These are phyloP conservation scores for Xenus cinereus DNA, from an alignment of 2,113 vertebrate species.

Conservation along the genomic window DNA sequence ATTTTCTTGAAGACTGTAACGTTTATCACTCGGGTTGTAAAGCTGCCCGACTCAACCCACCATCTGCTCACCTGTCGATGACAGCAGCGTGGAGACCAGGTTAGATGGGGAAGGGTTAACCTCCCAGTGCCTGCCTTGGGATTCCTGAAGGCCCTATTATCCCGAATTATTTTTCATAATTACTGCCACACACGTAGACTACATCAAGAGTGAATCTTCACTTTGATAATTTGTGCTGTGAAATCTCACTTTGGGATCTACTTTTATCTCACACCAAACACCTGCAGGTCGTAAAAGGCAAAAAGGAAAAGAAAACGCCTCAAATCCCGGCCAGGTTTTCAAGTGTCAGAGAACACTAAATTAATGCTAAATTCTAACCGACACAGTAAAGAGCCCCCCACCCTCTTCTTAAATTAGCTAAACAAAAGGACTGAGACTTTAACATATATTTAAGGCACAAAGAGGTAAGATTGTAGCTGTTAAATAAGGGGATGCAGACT, in stretches of 20 bases:
- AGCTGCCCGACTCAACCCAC: background rate
- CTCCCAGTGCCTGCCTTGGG: conserved; percentile 49
- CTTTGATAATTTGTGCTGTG: conserved; percentile 77
- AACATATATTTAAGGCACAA: conserved; percentile 50
- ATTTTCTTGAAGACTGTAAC: background rate
- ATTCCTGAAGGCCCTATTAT: conserved; percentile 74
- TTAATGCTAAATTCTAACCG: conserved; percentile 55
- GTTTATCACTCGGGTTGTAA: background rate
- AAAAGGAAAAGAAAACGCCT: conserved; percentile 59
- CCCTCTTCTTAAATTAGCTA: conserved; percentile 55
- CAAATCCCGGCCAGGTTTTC: conserved; percentile 54
- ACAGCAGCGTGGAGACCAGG: background rate
- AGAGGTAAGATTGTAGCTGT: conserved; percentile 3
- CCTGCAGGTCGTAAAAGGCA: conserved; percentile 75
- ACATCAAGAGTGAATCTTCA: conserved; percentile 79
- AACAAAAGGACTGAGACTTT: conserved; percentile 42
- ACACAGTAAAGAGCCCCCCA: conserved; percentile 26
- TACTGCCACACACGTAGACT: conserved; percentile 79
- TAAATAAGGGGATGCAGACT: background rate
- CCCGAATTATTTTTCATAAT: conserved; percentile 75
- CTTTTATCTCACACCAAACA: conserved; percentile 81
- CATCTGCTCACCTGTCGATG: conserved; percentile 28
- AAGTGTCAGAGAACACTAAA: conserved; percentile 62
- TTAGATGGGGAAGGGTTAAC: conserved; percentile 67
- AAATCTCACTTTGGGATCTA: conserved; percentile 74